Conservation (phyloP, 23 tunicate genomes). For the Clavelina lepadiformis region DNA sequence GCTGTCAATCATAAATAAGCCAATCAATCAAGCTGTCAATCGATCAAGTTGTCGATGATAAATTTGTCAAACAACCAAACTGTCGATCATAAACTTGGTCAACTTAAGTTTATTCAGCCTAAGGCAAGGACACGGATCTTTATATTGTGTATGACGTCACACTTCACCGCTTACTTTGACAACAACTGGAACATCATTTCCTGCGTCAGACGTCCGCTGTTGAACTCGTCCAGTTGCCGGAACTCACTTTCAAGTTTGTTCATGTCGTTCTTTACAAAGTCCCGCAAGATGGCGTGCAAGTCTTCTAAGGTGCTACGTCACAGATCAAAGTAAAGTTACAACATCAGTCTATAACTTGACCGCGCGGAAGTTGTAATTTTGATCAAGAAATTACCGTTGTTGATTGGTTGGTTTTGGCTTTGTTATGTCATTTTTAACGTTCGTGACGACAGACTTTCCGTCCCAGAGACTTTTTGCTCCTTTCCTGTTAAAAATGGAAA, state of each 20-base stretch:
- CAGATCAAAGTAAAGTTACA: neutral
- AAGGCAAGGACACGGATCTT: too few species aligned
- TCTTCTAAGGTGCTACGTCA: constrained; percentile 64
- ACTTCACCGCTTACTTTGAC: constrained; percentile 37
- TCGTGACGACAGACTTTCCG: constrained; percentile 63
- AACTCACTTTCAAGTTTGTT: constrained; percentile 81
- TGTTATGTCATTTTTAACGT: constrained; percentile 7
- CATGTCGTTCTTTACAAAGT: constrained; percentile 81
- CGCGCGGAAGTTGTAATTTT: neutral
- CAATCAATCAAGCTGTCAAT: too few species aligned
- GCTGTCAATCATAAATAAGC: too few species aligned
- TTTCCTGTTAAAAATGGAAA: constrained; percentile 23
- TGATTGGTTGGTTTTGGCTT: constrained; percentile 2
- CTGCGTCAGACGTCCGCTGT: constrained; percentile 83
- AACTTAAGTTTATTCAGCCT: too few species aligned
- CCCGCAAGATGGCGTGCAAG: constrained; percentile 59
- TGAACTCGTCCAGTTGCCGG: constrained; percentile 80
- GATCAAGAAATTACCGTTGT: neutral
- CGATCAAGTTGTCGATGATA: too few species aligned
- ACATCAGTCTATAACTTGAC: neutral
- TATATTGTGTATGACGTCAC: too few species aligned
- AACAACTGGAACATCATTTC: constrained; percentile 91
- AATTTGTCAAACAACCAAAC: too few species aligned
- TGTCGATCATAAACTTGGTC: too few species aligned
- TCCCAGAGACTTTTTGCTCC: constrained; percentile 96